Evolutionary conservation across 2,113 vertebrate species (phyloP).

Genomic region (Vidua macroura): DNA sequence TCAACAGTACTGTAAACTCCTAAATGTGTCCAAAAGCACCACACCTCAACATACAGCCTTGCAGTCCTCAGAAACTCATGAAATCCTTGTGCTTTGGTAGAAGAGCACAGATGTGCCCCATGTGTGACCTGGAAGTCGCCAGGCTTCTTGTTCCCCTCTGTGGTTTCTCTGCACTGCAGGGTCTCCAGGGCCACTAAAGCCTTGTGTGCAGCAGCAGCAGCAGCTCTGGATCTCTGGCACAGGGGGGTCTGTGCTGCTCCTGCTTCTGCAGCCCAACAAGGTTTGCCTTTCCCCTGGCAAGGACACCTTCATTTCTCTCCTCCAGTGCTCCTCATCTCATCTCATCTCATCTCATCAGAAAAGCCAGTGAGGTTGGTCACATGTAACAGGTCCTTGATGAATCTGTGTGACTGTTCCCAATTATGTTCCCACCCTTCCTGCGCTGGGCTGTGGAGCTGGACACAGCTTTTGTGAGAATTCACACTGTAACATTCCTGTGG

Average conservation of each 20-base stretch:
- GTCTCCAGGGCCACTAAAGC: background rate
- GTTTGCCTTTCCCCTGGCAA: background rate
- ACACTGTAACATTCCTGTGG: background rate
- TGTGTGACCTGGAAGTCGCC: background rate
- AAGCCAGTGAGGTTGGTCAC: background rate
- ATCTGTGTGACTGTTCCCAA: background rate
- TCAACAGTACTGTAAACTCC: background rate
- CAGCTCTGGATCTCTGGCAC: background rate
- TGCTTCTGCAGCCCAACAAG: background rate
- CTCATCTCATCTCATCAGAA: background rate
- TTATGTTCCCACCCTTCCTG: background rate
- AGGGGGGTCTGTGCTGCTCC: background rate
- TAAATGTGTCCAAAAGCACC: background rate
- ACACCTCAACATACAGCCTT: background rate
- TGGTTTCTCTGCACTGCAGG: background rate
- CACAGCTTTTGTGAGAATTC: background rate
- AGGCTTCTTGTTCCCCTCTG: background rate
- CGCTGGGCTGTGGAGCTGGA: background rate
- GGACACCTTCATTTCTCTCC: background rate
- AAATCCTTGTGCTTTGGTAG: background rate
- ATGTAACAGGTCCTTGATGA: background rate
- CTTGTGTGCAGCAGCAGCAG: rapidly evolving
- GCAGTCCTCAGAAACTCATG: background rate
- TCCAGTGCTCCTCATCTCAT: background rate
- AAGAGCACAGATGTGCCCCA: background rate